Base-by-base conservation (phyloP, 2,797 vertebrate genomes). In the Fistularia commersonii region DNA sequence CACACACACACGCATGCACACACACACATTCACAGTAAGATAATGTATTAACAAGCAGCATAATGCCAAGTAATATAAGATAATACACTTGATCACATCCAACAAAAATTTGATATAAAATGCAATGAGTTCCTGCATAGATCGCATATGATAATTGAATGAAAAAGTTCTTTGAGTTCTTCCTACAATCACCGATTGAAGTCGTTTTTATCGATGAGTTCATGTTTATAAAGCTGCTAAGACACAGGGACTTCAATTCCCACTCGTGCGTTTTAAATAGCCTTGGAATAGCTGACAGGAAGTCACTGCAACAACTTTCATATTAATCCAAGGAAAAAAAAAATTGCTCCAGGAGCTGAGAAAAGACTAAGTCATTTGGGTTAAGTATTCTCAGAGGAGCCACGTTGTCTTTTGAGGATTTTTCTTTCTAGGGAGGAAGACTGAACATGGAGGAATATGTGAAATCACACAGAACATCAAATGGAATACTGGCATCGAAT, bases 341-440 rank as follows among this genome's bases (percentile, higher is more conserved):
- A 52, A 72, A 71, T 54, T 53, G 43, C 44, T 83, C 70, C 61
- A 68, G 35, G 58, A 78, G 68, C 72, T 58, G 79, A 68, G 59
- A 74, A 44, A 58, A 73, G 63, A 45, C 66, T 59, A 50, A 14
- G 67, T 80, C 80, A 88, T 88, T 73, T 88, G 78, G 84, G 83
- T 85, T 82, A 76, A 63, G 45, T 66, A 32, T 32, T 84, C 87
- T 76, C 82, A 63, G 38, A 61, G 77, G 83, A 80, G 54, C 59
- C 33, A 14, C 13, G 0, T 0, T 41, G 42, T 68, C 57, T 74
- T 79, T 76, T 57, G 70, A 85, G 58, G 77, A 76, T 67, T 79
- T 67, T 58, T 77, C 80, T 84, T 84, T 86, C 79, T 38, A 88
- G 74, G 81, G 71, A 87, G 66, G 75, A 76, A 57, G 37, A 61